These are phyloP conservation scores for Semotilus atromaculatus DNA, from an alignment of 2,797 vertebrate genomes.

Conservation along the genomic window DNA sequence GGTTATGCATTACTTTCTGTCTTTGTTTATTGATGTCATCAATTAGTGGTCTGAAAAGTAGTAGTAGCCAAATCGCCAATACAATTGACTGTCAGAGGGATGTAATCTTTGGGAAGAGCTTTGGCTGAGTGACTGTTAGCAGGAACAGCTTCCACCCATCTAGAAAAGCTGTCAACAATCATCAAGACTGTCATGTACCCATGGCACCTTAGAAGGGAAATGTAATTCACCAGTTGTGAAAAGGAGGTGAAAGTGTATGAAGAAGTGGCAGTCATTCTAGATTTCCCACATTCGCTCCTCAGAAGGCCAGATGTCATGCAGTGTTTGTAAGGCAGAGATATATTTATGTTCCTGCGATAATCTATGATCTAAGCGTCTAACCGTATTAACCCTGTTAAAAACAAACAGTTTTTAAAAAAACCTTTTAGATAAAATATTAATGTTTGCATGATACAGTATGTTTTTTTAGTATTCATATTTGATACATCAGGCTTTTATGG, in stretches of 20 bases:
- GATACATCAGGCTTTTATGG: not conserved
- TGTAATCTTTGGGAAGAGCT: not conserved
- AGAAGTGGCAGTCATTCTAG: slow-evolving; percentile 4
- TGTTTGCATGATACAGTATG: not conserved
- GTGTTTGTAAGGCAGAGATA: not conserved
- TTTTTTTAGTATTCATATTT: not conserved
- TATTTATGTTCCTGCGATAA: not conserved
- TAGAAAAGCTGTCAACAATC: slow-evolving; percentile 36
- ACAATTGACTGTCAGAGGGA: not conserved
- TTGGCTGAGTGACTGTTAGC: not conserved
- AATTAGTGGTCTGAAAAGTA: not conserved
- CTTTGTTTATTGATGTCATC: not conserved
- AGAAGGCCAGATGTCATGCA: not conserved
- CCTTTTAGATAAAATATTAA: too few relatives aligned
- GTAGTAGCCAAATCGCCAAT: not conserved
- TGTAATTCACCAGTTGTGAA: slow-evolving; percentile 23
- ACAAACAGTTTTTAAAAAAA: too few relatives aligned
- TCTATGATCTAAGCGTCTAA: not conserved
- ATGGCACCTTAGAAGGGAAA: slow-evolving; percentile 14
- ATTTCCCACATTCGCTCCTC: not conserved
- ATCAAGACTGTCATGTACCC: slow-evolving; percentile 17
- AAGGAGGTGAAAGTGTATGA: not conserved
- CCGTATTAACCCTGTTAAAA: not conserved
- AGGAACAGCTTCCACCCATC: slow-evolving; percentile 24
- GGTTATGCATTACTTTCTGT: not conserved